Conservation (phyloP, 2,888 invertebrate genomes). For the Chalcis sispes region DNA sequence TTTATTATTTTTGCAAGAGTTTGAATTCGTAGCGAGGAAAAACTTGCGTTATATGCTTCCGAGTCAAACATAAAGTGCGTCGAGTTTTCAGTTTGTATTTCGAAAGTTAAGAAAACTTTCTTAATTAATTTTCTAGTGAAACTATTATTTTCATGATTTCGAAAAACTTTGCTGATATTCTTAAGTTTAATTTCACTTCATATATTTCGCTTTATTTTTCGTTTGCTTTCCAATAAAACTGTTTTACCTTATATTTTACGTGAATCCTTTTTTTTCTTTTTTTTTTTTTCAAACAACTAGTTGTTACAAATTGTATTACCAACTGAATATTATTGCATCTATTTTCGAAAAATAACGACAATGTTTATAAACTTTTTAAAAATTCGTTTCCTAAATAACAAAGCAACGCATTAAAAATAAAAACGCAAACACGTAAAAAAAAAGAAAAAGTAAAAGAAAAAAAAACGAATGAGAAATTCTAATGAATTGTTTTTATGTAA, state of each 20-base stretch:
- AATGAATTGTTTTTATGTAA: no score
- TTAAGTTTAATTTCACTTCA: conserved; percentile 15
- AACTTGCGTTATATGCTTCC: background rate
- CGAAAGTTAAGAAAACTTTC: conserved; percentile 9
- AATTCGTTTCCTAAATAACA: no score
- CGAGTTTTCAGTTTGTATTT: conserved; percentile 17
- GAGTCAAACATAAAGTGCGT: background rate
- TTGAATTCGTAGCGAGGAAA: background rate
- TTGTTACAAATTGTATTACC: no score
- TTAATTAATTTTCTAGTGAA: conserved; percentile 24
- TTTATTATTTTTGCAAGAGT: no score
- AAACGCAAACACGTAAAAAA: background rate
- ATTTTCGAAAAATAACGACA: conserved; percentile 4
- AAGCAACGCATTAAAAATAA: conserved; percentile 5
- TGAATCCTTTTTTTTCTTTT: no score
- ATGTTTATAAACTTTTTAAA: conserved; percentile 21
- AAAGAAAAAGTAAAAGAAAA: background rate
- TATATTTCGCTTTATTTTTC: conserved; percentile 6
- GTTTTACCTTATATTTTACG: background rate
- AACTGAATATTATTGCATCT: no score
- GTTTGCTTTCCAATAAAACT: conserved; percentile 3
- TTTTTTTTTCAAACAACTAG: no score
- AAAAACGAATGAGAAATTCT: no score
- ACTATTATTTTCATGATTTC: conserved; percentile 3
- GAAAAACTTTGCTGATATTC: conserved; percentile 15